Evolutionary conservation across 2,888 invertebrate genomes (phyloP), one percentile per base, ranked within the genome.

Genomic region (Hemithea aestivaria): DNA sequence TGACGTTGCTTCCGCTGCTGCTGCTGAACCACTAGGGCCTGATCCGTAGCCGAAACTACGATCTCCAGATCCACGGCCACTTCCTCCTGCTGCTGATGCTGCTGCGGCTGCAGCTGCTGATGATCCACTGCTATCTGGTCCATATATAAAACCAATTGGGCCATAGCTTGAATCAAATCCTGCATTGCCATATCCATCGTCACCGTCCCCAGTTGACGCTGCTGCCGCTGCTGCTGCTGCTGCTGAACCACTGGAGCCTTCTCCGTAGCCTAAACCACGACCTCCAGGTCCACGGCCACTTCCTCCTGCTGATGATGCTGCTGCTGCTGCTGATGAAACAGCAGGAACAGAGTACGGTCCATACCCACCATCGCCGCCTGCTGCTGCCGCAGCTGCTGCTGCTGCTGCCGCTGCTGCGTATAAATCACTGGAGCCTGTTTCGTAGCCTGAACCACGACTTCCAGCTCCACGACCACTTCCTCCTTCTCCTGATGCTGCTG

Each of bases 171-270:
- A n/a, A n/a, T n/a, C n/a, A n/a, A n/a, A n/a, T n/a, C n/a, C n/a
- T n/a, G n/a, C n/a, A n/a, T n/a, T n/a, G n/a, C n/a, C n/a, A n/a
- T n/a, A n/a, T n/a, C n/a, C n/a, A n/a, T n/a, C n/a, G n/a, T n/a
- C n/a, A n/a, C n/a, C n/a, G n/a, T n/a, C n/a, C n/a, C n/a, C n/a
- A n/a, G n/a, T n/a, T n/a, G n/a, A n/a, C n/a, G n/a, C n/a, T n/a
- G 40, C 8, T 5, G 46, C 40, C 6, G 20, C n/a, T n/a, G n/a
- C n/a, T n/a, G 51, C 33, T 7, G 37, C 29, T 7, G 49, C 31
- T 7, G 31, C 44, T 16, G 43, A 36, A 16, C 39, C 35, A 1
- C 7, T 12, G 7, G 26, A 26, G 7, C 6, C 10, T 26, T 10
- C 26, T 26, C 7, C 2, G 10, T 10, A 3, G 8, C 43, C 11